Evolutionary conservation across 2,113 vertebrate species (phyloP), one percentile per base, ranked within the genome.

Genomic region (Xiphias gladius): DNA sequence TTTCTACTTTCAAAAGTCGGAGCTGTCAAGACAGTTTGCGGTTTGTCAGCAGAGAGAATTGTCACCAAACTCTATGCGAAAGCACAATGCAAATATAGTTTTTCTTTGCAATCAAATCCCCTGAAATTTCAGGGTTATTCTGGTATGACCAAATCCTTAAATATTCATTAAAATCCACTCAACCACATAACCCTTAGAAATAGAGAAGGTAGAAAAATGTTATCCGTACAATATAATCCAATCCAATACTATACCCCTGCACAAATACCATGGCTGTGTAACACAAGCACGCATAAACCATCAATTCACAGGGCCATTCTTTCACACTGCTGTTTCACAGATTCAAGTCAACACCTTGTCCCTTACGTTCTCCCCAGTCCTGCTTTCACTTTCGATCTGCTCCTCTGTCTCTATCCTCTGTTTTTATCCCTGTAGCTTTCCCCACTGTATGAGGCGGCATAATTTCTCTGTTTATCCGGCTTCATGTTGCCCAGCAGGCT

Each of bases 391-490:
- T 79, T 85, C 4, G 6, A 62, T 86, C 83, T 76, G 65, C 68
- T 87, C 82, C 65, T 82, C 80, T 78, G 66, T 78, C 59, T 80
- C 71, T 13, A 0, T 81, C 50, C 61, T 70, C 24, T 64, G 48
- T 24, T 84, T 86, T 85, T 86, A 81, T 73, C 65, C 52, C 80
- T 88, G 65, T 76, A 82, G 50, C 55, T 79, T 65, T 55, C 71
- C 50, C 43, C 59, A 2, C 74, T 46, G n/a, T 79, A 77, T 52
- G 82, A 67, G 64, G 86, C 84, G 80, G 74, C 81, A 77, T 88
- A 77, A 90, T 91, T 86, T 69, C 73, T 89, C 72, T 90, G 86
- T 92, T 93, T 93, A 82, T 86, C 70, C 85, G 83, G 80, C 81
- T 83, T 89, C 73, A 88, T 91, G 87, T 92, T 91, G 83, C 83